phyloP scores from a whole-genome alignment of 2,888 invertebrate species.

The Erebia epiphron region DNA sequence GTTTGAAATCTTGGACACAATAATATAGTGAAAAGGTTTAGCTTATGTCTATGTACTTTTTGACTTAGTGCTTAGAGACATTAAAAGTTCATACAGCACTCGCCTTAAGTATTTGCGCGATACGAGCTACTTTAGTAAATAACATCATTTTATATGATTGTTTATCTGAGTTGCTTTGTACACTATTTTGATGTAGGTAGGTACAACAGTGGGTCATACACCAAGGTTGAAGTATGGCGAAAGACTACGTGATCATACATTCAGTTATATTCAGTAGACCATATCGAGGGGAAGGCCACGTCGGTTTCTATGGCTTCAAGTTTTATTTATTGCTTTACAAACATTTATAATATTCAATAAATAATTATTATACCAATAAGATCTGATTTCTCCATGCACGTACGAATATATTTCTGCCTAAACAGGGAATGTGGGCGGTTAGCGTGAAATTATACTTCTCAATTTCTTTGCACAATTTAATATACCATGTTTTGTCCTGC shows the following conservation, averaged over 20 bases:
- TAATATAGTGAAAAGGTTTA: too few relatives aligned
- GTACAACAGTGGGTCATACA: conserved; percentile 29
- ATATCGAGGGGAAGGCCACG: conserved; percentile 12
- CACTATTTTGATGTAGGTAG: conserved; percentile 14
- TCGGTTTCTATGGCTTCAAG: conserved; percentile 3
- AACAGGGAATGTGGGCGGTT: too few relatives aligned
- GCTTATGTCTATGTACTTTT: too few relatives aligned
- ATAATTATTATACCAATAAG: not conserved
- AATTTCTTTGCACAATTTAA: too few relatives aligned
- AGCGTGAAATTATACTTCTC: too few relatives aligned
- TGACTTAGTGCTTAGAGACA: too few relatives aligned
- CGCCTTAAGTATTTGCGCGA: not conserved
- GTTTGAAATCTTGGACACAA: too few relatives aligned
- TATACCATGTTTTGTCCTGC: too few relatives aligned
- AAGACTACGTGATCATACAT: not conserved
- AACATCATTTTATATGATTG: not conserved
- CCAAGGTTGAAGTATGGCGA: conserved; percentile 21
- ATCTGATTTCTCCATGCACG: not conserved
- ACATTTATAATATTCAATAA: not conserved
- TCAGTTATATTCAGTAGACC: not conserved
- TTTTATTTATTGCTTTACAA: not conserved
- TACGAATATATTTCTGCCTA: too few relatives aligned
- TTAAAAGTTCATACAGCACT: too few relatives aligned
- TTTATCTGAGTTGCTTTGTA: conserved; percentile 17
- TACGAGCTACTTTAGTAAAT: conserved; percentile 18